Evolutionary conservation across 2,113 vertebrate genomes (phyloP).

Genomic region (Micronycteris hirsuta): DNA sequence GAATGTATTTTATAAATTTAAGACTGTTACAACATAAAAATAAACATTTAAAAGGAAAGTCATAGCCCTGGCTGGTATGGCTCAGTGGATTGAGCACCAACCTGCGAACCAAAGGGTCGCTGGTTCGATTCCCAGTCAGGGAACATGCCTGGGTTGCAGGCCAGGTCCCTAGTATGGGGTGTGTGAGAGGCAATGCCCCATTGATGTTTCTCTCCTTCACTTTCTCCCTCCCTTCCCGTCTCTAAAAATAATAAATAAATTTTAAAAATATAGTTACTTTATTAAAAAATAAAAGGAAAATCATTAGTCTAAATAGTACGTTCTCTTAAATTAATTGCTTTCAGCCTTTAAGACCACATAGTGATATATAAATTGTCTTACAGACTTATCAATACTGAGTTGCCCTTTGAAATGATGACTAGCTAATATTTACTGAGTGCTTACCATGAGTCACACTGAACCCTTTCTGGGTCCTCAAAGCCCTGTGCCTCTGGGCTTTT

Average conservation of each 20-base stretch:
- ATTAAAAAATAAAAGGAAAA: not conserved
- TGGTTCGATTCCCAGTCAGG: no score
- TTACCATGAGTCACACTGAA: not conserved
- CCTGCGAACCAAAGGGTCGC: no score
- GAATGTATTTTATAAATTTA: not conserved
- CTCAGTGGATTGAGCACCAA: no score
- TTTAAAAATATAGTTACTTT: no score
- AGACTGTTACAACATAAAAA: not conserved
- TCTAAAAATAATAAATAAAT: no score
- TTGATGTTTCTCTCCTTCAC: no score
- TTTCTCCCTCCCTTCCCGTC: no score
- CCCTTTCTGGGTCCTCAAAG: not conserved
- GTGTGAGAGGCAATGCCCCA: no score
- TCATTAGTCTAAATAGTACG: not conserved
- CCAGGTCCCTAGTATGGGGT: no score
- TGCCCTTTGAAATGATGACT: not conserved
- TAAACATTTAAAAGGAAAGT: not conserved
- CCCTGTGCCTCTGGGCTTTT: not conserved
- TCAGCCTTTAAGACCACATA: not conserved
- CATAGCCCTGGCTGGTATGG: not conserved
- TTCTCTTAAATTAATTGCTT: conserved; percentile 30
- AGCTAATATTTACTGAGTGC: not conserved
- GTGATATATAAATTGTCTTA: not conserved
- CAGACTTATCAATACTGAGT: not conserved
- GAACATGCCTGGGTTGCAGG: no score